These are phyloP conservation scores for Hyles lineata DNA, from an alignment of 2,888 invertebrate genomes.

Conservation along the genomic window DNA sequence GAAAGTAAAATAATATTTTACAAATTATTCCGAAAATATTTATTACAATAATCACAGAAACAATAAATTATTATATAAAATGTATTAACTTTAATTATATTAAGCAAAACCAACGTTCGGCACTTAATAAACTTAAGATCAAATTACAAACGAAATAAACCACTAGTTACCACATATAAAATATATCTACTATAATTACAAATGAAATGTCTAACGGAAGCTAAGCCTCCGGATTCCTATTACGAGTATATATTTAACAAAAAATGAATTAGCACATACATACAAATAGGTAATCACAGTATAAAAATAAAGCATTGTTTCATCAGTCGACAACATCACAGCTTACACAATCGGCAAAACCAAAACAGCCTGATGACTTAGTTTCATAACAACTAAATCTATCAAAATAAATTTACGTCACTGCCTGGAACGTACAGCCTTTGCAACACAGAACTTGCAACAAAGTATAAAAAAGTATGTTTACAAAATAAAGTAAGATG, in stretches of 20 bases:
- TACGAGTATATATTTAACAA: conserved; percentile 63
- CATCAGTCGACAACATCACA: conserved; percentile 81
- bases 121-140: conserved; percentile 51
- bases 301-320: conserved; percentile 83
- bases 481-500: conserved; percentile 28
- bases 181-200: conserved; percentile 50
- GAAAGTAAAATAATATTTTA: conserved; percentile 9
- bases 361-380: conserved; percentile 62
- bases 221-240: conserved; percentile 62
- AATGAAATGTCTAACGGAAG: conserved; percentile 65
- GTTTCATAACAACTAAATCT: conserved; percentile 45
- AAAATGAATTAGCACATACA: conserved; percentile 71
- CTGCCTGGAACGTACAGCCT: conserved; percentile 44
- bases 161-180: conserved; percentile 50
- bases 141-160: conserved; percentile 56
- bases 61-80: conserved; percentile 73
- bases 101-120: conserved; percentile 51
- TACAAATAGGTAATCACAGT: conserved; percentile 80
- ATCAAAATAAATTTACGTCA: conserved; percentile 39
- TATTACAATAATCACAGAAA: conserved; percentile 78
- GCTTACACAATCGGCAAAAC: conserved; percentile 74
- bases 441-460: conserved; percentile 39
- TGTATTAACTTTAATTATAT: conserved; percentile 66
- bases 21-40: conserved; percentile 59
- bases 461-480: conserved; percentile 25